These are phyloP conservation scores for Zaprionus tsacasi DNA, from an alignment of 1,140 invertebrate genomes.

Conservation along the genomic window DNA sequence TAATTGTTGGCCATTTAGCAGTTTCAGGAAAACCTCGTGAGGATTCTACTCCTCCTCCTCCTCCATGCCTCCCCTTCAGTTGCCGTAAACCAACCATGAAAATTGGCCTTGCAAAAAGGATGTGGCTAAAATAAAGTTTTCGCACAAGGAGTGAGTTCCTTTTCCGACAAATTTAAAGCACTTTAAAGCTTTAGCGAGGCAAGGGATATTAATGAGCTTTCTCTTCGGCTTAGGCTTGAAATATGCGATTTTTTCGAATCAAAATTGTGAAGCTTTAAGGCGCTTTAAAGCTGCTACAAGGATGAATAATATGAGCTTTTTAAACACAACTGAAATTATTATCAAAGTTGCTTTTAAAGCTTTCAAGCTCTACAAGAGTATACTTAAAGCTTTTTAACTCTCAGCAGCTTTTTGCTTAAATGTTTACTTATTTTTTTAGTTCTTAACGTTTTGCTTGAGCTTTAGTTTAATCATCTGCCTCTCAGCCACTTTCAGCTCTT, in stretches of 20 bases:
- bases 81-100: not conserved
- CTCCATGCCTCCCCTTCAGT: not conserved
- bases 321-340: no score
- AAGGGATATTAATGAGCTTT: not conserved
- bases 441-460: not conserved
- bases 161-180: constrained; percentile 1
- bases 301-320: not conserved
- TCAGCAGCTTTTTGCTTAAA: no score
- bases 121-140: constrained; percentile 8
- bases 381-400: no score
- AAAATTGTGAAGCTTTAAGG: not conserved
- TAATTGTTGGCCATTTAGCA: constrained; percentile 73
- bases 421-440: no score
- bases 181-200: not conserved
- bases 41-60: not conserved
- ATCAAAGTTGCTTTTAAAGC: no score
- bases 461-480: not conserved
- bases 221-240: no score
- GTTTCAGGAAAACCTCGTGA: constrained; percentile 16
- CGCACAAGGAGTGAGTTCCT: not conserved
- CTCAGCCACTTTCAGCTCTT: not conserved
- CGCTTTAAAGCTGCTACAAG: not conserved
- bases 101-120: constrained; percentile 2
- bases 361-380: no score
- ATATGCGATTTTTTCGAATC: no score